Evolutionary conservation across 2,888 invertebrate species (phyloP), one percentile per base, ranked within the genome.

Genomic region (Phaedon cochleariae): DNA sequence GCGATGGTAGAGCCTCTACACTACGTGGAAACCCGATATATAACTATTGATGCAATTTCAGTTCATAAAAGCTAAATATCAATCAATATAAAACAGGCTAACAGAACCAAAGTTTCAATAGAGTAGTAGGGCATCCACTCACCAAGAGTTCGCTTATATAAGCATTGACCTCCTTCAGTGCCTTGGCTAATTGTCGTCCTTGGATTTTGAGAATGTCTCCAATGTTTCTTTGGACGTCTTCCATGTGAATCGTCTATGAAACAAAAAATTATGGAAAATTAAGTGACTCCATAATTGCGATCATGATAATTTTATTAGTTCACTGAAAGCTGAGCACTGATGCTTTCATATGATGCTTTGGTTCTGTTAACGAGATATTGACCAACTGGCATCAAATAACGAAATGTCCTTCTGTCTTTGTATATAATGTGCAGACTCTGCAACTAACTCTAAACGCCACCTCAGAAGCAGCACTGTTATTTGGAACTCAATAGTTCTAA

Each of bases 191-290:
- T 67, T 83, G 83, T 65, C 75, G 76, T 60, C 85, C 85, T 79
- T 85, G 84, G 7, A 81, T 80, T 66, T 84, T 86, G 48, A 89
- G 85, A 79, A 87, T 87, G 12, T 85, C 83, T 61, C 87, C 77
- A 7, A 90, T 86, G 48, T 81, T 77, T 68, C 81, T 79, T 73
- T 85, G 86, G 21, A 85, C 82, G n/a, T 85, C 85, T 75, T 90
- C 90, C 76, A 90, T 83, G 26, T 90, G 89, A 61, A 87, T 83
- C 60, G 87, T 86, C 88, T 90, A 81, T 22, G 77, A 77, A 77
- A n/a, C n/a, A 71, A 68, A 41, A 76, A 73, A 73, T 62, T n/a
- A 60, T 4, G 1, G 7, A 17, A 21, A 34, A 20, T 6, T 34
- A 12, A 18, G 31, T n/a, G 17, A 18, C 20, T 12, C 4, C 22